Evolutionary conservation across 2,113 vertebrate genomes (phyloP).

Genomic region (Pomatostomus ruficeps): DNA sequence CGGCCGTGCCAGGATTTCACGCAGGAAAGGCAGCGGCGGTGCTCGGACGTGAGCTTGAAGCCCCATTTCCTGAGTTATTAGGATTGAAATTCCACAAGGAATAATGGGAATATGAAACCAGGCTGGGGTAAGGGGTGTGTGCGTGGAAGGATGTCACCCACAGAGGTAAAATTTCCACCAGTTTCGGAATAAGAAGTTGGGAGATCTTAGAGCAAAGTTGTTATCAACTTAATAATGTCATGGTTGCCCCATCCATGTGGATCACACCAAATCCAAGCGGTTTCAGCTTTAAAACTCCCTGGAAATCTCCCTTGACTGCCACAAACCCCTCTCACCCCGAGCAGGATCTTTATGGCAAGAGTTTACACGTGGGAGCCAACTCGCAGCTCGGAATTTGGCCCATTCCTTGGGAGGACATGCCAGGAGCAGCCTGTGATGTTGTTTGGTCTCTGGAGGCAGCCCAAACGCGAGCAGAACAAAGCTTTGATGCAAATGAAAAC

Average conservation of each 20-base stretch:
- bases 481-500: conserved; percentile 61
- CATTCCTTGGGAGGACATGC: conserved; percentile 14
- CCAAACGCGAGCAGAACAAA: conserved; percentile 61
- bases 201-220: neutral
- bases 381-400: conserved; percentile 26
- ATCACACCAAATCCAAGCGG: neutral
- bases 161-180: neutral
- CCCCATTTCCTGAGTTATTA: conserved; percentile 50
- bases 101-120: neutral
- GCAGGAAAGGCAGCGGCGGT: neutral
- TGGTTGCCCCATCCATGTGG: neutral
- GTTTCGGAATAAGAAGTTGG: neutral
- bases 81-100: conserved; percentile 6
- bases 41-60: conserved; percentile 37
- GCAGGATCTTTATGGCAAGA: neutral
- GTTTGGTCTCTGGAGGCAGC: conserved; percentile 47
- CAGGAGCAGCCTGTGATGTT: conserved; percentile 46
- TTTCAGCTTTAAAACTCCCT: neutral
- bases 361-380: neutral
- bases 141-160: neutral
- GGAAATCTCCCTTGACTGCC: neutral
- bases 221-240: neutral
- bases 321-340: neutral
- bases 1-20: neutral
- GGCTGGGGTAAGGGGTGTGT: neutral